Evolutionary conservation across 2,888 invertebrate species (phyloP), one percentile per base, ranked within the genome.

Genomic region (Ceramica pisi): DNA sequence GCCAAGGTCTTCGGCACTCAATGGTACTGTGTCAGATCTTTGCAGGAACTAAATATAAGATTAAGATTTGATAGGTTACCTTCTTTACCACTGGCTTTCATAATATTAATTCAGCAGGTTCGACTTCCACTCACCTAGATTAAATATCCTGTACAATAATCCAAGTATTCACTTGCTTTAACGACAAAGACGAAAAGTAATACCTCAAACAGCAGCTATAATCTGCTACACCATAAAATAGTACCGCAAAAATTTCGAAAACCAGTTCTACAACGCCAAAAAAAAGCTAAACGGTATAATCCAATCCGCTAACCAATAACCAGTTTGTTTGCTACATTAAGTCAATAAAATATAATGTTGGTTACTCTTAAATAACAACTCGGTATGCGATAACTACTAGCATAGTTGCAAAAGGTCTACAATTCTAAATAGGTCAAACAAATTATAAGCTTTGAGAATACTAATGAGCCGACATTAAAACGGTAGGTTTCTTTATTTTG

Each of bases 361-460:
- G 75, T 83, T 73, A 75, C 73, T 81, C 74, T 82, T 78, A 72
- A 81, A 80, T 79, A 82, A 82, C 77, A 67, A 78, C 59, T 77
- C 69, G 76, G 75, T 79, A 73, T 72, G 80, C 76, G 78, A 80
- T 82, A 82, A 86, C 76, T 78, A 62, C 44, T 81, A 23, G 65
- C 67, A 80, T 79, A 74, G 78, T 83, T 84, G 77, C 71, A 83
- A 80, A 86, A 86, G 84, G 81, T 83, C 80, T 76, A 80, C 71
- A 73, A 80, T 56, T 65, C 60, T n/a, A 87, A 86, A 87, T 89
- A 74, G 87, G 88, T 84, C 86, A 88, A 75, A 83, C 78, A 76
- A 84, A 85, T 80, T 80, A 79, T 79, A 80, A 76, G 71, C 75
- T 70, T 74, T 75, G 75, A 66, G 78, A 83, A 87, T 88, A 82